Evolutionary conservation across 2,113 vertebrate genomes (phyloP), one percentile per base, ranked within the genome.

Genomic region (Alligator sinensis): DNA sequence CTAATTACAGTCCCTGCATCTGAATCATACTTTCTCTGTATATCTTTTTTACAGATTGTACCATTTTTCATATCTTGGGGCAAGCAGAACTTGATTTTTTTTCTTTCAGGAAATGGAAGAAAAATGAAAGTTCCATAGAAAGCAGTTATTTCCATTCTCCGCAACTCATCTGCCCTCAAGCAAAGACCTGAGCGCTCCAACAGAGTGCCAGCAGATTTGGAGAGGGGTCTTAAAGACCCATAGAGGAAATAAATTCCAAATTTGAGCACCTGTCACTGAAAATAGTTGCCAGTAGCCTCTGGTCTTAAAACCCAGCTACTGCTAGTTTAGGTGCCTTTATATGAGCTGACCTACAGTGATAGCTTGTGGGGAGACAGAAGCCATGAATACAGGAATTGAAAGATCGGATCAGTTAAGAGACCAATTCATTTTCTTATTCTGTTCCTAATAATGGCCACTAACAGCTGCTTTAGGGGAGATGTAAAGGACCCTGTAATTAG

Each of bases 371-470:
- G 76, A 30, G n/a, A 82, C 84, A 80, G 47, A 47, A 93, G 79
- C 92, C 62, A 68, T 59, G 34, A 80, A 59, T 3, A 5, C 62
- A 74, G 16, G 62, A 90, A 38, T 27, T 61, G 81, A 47, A 80
- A 10, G 86, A 86, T 77, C 91, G 68, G 83, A 64, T 93, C 55
- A 70, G 54, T 70, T 92, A 70, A 88, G 76, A 89, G 80, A 72
- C 61, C 80, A 94, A 30, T 66, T 5, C 92, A 21, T 61, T 5
- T 86, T 76, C 9, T 1, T 88, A 28, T 84, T 57, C 77, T 89
- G n/a, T 79, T 86, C 47, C 70, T 95, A 38, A 77, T 55, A 77
- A 7, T 85, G 82, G 62, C 57, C 21, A 30, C 6, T 76, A 76
- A 21, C 19, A 77, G 75, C 54, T 74, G 62, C 57, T 85, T 60